Conservation (phyloP, 2,888 invertebrate genomes). For the Euspilapteryx auroguttella region DNA sequence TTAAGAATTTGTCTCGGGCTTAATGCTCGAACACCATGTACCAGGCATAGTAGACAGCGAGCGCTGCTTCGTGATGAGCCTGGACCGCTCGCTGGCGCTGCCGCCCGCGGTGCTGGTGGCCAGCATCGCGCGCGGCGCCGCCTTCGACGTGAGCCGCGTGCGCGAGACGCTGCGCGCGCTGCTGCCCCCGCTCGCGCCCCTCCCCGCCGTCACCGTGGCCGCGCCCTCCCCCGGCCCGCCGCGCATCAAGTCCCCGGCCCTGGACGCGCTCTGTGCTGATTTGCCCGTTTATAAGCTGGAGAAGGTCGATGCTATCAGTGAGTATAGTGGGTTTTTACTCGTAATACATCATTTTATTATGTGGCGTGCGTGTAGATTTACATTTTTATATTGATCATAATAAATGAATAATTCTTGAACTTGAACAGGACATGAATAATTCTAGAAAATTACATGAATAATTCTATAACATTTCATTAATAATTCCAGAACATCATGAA, state of each 20-base stretch:
- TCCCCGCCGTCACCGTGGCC: constrained; percentile 3
- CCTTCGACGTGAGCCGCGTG: constrained; percentile 79
- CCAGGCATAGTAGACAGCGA: constrained; percentile 78
- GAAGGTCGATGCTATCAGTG: constrained; percentile 65
- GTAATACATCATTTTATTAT: too few species aligned
- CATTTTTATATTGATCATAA: too few species aligned
- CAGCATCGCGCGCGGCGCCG: constrained; percentile 75
- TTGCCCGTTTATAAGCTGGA: constrained; percentile 75
- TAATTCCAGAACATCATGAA: too few species aligned
- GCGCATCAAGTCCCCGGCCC: too few species aligned
- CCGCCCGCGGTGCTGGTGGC: constrained; percentile 60
- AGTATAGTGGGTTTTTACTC: constrained; percentile 16
- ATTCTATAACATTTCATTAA: too few species aligned
- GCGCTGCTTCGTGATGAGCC: constrained; percentile 89
- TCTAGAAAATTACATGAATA: too few species aligned
- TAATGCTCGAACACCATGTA: constrained; percentile 10
- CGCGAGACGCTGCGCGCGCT: constrained; percentile 76
- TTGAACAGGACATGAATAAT: too few species aligned
- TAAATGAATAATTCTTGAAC: too few species aligned
- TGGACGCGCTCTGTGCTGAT: constrained; percentile 63
- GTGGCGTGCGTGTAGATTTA: too few species aligned
- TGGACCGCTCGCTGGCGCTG: constrained; percentile 76
- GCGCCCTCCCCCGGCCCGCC: constrained; percentile 3
- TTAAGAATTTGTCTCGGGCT: too few species aligned
- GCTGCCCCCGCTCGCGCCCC: constrained; percentile 65